Base-by-base conservation (phyloP, 2,113 vertebrate species). In the Oxygymnocypris stewartii region DNA sequence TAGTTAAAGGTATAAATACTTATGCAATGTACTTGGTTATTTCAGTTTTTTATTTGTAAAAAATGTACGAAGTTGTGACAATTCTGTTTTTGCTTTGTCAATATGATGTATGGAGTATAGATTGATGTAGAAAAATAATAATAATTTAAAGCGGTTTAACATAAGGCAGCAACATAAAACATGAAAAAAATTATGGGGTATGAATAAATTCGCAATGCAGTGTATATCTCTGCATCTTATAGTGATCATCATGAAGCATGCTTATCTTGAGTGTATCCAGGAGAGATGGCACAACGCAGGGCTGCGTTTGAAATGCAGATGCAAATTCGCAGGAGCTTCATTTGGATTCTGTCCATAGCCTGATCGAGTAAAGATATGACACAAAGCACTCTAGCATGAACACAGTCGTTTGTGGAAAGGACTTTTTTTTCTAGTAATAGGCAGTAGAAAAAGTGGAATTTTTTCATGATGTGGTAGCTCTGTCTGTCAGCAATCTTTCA, bases 271-370 rank as follows among this genome's bases (percentile, higher is more conserved):
- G 28, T 51, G 74, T 76, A 59, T 71, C 82, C 9, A 40, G 51
- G 12, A 67, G 42, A 69, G 37, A 76, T 61, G 76, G 85, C 86
- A 82, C 63, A 77, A 84, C 25, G 13, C 63, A 59, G 14, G 25
- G 35, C 35, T 76, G 71, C 80, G 63, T 87, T 88, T 88, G 49
- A 79, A 87, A 87, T 89, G 88, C 65, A 89, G 84, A 88, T 90
- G 84, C 80, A 14, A 80, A 65, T 75, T 78, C 31, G 9, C 37
- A n/a, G 25, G 25, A 69, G 78, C 54, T 63, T 42, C 12, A 85
- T 84, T 82, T 87, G 80, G 88, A 89, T 89, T 84, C 71, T 84
- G 76, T 78, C 42, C 84, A 44, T 42, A 59, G 59, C 51, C 31
- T 49, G 69, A 83, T 51, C 47, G 35, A 87, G 47, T 31, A 59